Conservation (phyloP, 2,113 vertebrate species). For the Chaetorhynchus papuensis region DNA sequence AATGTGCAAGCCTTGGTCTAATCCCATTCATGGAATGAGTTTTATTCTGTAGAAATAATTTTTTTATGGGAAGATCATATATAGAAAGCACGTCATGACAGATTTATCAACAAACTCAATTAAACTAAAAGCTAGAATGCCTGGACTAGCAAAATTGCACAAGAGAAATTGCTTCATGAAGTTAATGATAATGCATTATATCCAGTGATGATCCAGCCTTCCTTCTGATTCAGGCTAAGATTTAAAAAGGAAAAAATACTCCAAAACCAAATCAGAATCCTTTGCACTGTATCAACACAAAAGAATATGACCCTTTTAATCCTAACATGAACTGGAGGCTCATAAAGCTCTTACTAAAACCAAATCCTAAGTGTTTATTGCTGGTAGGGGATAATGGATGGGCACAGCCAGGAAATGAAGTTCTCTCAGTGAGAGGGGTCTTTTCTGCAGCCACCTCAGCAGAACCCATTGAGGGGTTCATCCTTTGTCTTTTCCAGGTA, state of each 20-base stretch:
- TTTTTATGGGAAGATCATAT: not conserved
- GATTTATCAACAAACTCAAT: constrained; percentile 57
- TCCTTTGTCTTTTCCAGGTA: not conserved
- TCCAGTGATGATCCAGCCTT: not conserved
- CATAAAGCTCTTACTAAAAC: not conserved
- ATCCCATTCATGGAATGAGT: not conserved
- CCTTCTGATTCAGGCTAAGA: not conserved
- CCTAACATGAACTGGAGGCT: not conserved
- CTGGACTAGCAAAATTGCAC: not conserved
- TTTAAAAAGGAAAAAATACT: not conserved
- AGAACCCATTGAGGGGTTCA: not conserved
- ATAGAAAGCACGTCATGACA: not conserved
- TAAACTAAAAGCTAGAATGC: constrained; percentile 41
- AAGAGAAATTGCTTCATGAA: constrained; percentile 13
- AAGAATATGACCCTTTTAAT: not conserved
- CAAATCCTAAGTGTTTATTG: not conserved
- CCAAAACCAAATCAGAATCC: not conserved
- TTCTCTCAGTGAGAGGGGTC: not conserved
- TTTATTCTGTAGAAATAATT: not conserved
- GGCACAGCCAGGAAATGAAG: not conserved
- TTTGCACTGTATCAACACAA: not conserved
- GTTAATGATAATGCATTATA: not conserved
- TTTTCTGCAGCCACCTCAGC: not conserved
- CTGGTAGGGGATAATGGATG: not conserved
- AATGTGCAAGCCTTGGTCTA: not conserved